Conservation (phyloP, 2,888 invertebrate genomes). For the Chalcosyrphus nemorum region DNA sequence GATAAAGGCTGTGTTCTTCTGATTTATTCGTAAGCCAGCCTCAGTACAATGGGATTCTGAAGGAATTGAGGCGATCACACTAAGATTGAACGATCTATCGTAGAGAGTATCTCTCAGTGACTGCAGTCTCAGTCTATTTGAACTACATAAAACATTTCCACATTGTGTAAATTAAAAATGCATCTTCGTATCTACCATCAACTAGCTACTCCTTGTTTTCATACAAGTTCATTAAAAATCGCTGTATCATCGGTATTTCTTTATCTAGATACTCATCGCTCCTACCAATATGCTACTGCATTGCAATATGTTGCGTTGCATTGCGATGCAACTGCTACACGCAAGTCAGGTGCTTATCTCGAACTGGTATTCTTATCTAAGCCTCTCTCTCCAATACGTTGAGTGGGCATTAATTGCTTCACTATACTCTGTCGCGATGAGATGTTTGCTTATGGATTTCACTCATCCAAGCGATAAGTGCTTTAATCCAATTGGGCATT, state of each 20-base stretch:
- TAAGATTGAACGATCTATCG: too few species aligned
- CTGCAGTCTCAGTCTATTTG: too few species aligned
- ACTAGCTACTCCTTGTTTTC: neutral
- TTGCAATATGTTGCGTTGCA: neutral
- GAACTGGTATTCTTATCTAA: constrained; percentile 2
- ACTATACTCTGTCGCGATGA: neutral
- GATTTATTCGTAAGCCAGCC: neutral
- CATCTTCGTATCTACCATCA: neutral
- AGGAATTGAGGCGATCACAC: too few species aligned
- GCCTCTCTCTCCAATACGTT: neutral
- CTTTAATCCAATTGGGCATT: constrained; percentile 11
- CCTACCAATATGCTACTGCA: neutral
- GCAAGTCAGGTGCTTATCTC: neutral
- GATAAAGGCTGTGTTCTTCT: neutral
- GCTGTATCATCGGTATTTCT: neutral
- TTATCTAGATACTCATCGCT: neutral
- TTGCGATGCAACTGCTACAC: neutral
- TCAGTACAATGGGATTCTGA: too few species aligned
- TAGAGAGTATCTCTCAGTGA: too few species aligned
- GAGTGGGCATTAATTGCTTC: neutral
- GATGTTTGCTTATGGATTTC: neutral
- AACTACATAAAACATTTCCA: too few species aligned
- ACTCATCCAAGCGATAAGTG: constrained; percentile 7
- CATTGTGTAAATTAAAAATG: too few species aligned
- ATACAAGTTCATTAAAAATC: neutral